Conservation (phyloP, 2,888 invertebrate species). For the Catocala nupta region DNA sequence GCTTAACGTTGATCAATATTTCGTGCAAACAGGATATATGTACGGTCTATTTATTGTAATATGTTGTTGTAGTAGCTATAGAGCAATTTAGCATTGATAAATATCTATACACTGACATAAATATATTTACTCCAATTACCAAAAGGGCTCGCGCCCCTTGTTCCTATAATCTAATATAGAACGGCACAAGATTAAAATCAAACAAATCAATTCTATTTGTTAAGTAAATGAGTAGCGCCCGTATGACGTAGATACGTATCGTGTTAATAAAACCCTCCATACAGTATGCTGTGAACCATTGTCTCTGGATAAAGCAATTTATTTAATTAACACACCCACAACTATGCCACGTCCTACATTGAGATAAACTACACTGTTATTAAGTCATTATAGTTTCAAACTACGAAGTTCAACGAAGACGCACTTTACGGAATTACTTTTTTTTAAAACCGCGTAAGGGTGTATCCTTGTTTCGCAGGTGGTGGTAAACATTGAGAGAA, state of each 20-base stretch:
- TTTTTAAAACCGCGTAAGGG: too few relatives aligned
- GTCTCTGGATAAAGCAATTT: slow-evolving; percentile 86
- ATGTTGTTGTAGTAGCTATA: too few relatives aligned
- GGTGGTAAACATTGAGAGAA: too few relatives aligned
- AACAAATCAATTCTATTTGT: slow-evolving; percentile 85
- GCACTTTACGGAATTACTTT: too few relatives aligned
- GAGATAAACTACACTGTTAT: slow-evolving; percentile 75
- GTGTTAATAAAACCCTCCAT: slow-evolving; percentile 79
- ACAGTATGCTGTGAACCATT: slow-evolving; percentile 67
- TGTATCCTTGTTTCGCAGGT: too few relatives aligned
- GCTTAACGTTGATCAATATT: too few relatives aligned
- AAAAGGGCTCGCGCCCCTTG: slow-evolving; percentile 26
- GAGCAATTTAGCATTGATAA: slow-evolving; percentile 6
- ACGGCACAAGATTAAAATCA: slow-evolving; percentile 72
- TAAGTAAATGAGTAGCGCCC: slow-evolving; percentile 79
- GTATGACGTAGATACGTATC: slow-evolving; percentile 75
- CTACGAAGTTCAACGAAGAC: too few relatives aligned
- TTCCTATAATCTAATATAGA: slow-evolving; percentile 54
- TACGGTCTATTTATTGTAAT: too few relatives aligned
- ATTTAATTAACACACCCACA: slow-evolving; percentile 84
- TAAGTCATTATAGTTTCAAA: slow-evolving; percentile 61
- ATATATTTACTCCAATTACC: slow-evolving; percentile 24
- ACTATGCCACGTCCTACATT: slow-evolving; percentile 57
- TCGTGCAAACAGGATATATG: too few relatives aligned
- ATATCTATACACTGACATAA: slow-evolving; percentile 10